Evolutionary conservation across 2,888 invertebrate genomes (phyloP).

Genomic region (Eupsilia transversa): DNA sequence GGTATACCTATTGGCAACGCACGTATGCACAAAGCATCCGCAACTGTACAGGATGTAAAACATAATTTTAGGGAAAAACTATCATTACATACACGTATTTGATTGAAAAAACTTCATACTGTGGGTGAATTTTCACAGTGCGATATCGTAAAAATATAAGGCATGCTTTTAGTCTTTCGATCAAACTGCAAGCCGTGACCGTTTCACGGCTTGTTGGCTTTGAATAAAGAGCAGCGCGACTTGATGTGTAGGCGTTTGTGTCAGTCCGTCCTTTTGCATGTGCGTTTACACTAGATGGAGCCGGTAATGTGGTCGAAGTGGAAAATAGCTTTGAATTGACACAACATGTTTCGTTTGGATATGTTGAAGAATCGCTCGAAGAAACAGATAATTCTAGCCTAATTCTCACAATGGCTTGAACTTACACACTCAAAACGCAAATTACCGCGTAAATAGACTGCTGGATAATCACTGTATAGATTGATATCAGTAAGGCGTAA

Average conservation of each 20-base stretch:
- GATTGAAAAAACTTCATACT: background rate
- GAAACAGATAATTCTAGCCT: background rate
- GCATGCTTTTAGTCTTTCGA: constrained; percentile 59
- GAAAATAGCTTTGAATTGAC: constrained; percentile 26
- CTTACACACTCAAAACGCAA: background rate
- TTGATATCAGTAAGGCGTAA: too few relatives aligned
- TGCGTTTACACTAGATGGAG: constrained; percentile 42
- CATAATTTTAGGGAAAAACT: background rate
- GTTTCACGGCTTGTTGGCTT: constrained; percentile 69
- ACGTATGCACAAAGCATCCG: background rate
- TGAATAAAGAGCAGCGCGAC: constrained; percentile 64
- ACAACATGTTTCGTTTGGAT: background rate
- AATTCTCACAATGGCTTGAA: background rate
- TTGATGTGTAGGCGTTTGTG: constrained; percentile 47
- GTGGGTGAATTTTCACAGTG: background rate
- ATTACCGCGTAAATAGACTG: background rate
- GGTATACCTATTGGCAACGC: background rate
- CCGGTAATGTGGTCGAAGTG: constrained; percentile 34
- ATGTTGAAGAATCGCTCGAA: background rate
- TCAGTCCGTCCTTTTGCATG: constrained; percentile 40
- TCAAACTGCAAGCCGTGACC: constrained; percentile 62
- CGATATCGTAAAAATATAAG: background rate
- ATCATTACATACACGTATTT: background rate
- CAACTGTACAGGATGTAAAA: background rate
- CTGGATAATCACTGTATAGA: background rate